These are phyloP conservation scores for Prinia subflava DNA, from an alignment of 2,113 vertebrate species.

Conservation along the genomic window DNA sequence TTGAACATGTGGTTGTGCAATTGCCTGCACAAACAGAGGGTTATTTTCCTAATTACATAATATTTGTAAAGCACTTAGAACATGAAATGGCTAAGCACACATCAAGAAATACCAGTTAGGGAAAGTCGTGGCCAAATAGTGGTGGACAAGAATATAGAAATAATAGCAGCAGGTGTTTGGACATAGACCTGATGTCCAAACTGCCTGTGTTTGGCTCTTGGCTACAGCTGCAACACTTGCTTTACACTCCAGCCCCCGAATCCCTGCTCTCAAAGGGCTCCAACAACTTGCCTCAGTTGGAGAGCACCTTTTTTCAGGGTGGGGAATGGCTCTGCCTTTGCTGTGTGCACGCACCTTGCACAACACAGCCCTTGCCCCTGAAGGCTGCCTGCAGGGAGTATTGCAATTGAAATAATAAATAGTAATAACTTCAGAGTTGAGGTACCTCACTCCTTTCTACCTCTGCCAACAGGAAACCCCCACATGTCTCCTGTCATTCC, in stretches of 20 bases:
- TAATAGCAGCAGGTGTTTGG: background rate
- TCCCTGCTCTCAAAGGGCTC: background rate
- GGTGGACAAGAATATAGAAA: background rate
- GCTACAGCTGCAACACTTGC: background rate
- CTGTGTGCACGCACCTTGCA: background rate
- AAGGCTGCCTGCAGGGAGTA: background rate
- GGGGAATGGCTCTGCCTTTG: background rate
- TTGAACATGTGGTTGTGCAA: slow-evolving; percentile 35
- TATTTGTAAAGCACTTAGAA: slow-evolving; percentile 45
- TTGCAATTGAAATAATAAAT: background rate
- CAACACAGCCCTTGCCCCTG: background rate
- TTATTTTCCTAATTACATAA: slow-evolving; percentile 55
- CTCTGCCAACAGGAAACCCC: slow-evolving; percentile 27
- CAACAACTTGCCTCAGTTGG: background rate
- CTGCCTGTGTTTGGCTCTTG: background rate
- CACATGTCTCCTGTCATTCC: background rate
- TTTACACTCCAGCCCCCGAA: background rate
- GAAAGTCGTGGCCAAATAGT: background rate
- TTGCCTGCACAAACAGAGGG: slow-evolving; percentile 27
- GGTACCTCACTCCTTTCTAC: slow-evolving; percentile 2
- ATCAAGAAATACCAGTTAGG: background rate
- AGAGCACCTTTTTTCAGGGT: background rate
- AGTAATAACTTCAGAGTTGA: background rate
- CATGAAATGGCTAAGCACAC: background rate
- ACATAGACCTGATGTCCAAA: background rate